Percentiles rank a stretch among this genome's conserved stretches.
phyloP scores from a whole-genome alignment of 92 coral and sea anemone genomes.

The Porites evermanni region DNA sequence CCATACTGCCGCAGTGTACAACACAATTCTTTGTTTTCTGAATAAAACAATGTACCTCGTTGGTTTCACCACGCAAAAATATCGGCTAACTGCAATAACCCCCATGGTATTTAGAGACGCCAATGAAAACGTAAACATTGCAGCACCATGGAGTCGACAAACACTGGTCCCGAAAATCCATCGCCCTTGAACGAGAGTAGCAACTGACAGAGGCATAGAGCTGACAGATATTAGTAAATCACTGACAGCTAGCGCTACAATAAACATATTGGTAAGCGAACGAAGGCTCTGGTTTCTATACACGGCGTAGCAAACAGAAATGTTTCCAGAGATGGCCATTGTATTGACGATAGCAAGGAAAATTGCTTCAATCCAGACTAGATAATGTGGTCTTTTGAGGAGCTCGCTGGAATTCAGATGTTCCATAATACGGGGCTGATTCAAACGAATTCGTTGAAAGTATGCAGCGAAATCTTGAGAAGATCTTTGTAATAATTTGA shows the following conservation, averaged over 20 bases:
- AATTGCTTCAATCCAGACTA: conserved; percentile 42
- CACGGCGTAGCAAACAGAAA: conserved; percentile 69
- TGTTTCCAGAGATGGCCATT: conserved; percentile 56
- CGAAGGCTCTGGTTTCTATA: conserved; percentile 66
- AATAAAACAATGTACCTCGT: conserved; percentile 44
- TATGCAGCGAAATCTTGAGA: no score
- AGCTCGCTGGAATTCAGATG: background rate
- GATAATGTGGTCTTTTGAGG: background rate
- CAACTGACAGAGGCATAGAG: conserved; percentile 73
- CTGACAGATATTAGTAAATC: conserved; percentile 67
- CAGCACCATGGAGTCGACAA: conserved; percentile 69
- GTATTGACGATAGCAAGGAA: conserved; percentile 41
- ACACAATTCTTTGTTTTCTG: conserved; percentile 42
- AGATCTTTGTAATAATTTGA: no score
- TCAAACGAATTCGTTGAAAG: no score
- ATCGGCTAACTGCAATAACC: conserved; percentile 66
- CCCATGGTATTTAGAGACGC: conserved; percentile 75
- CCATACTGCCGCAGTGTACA: conserved; percentile 42
- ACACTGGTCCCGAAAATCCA: conserved; percentile 40
- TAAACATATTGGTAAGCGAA: conserved; percentile 59
- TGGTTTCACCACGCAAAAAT: conserved; percentile 60
- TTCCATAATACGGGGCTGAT: no score
- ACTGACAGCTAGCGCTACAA: conserved; percentile 70
- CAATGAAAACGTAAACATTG: conserved; percentile 48
- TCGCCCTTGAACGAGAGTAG: conserved; percentile 47